Evolutionary conservation across 2,797 vertebrate genomes (phyloP), one percentile per base, ranked within the genome.

Genomic region (Pagetopsis macropterus): DNA sequence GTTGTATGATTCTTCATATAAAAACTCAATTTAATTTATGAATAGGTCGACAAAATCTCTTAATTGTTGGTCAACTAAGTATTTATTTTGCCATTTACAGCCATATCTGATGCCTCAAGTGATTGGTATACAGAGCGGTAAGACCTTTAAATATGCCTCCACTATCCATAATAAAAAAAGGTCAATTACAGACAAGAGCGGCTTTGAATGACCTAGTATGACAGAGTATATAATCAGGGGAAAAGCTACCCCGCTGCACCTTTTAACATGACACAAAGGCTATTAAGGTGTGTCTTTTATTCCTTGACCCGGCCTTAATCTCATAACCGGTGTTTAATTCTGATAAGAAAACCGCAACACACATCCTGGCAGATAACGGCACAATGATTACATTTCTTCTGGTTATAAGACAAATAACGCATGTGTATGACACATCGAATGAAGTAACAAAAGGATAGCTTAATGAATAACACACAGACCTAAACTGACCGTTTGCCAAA

Each of bases 291-390:
- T 51, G 66, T 55, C 62, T 70, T 62, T 60, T 41, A 60, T 52
- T 58, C 74, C 60, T 68, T 58, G 51, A 46, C 43, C 61, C 17
- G 11, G 40, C 54, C 43, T 61, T 43, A 59, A 56, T 72, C 45
- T 63, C 1, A 60, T 17, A 63, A 33, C 52, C 3, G 45, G 9
- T 12, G 57, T 76, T 68, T 17, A 76, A 57, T 79, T 64, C 57
- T 52, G 71, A 81, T 84, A 77, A 79, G 68, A 69, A 76, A 65
- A 73, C 65, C 56, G 51, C 75, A 77, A 69, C 37, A 67, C 4
- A 17, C 50, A 81, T 23, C 70, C 41, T 33, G n/a, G 44, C 40
- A 59, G 57, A 66, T 76, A 48, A 75, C 33, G n/a, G 5, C 33
- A 16, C 3, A 16, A 6, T 16, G 17, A 75, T 48, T 61, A 15